Base-by-base conservation (phyloP, 2,888 invertebrate species). In the Eupithecia insigniata region DNA sequence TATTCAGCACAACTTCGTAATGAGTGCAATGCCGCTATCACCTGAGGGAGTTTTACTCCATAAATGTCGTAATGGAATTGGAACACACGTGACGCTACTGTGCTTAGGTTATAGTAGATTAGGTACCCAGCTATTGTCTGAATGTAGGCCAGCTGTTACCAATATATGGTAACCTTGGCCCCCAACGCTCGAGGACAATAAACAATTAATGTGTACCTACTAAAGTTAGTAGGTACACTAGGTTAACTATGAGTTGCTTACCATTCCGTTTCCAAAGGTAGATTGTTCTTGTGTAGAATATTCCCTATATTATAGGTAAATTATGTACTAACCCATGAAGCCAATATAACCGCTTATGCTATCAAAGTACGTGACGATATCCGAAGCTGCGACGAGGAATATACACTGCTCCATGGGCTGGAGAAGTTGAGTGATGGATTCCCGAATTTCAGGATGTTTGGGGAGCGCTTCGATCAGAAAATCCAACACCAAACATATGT, bases 391-490 rank as follows among this genome's bases (percentile, higher is more conserved):
- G 1, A 67, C 78, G 46, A 93, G 70, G 1, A 85, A 34, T 18
- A 93, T 84, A 0, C 92, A 91, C 66, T 89, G 87, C 7, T 76
- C 69, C 77, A 87, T 80, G 58, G 86, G 88, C 12, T 79, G 69
- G 18, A 93, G 76, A 18, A 93, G 77, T 3, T 72, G 61, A 0
- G 73, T 64, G 0, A 87, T 75, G 1, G 67, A 67, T 12, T 84
- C 83, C 7, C 74, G 81, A 1, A 88, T 70, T 0, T 36, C 61
- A 0, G 87, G 84, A 26, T 80, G 69, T 28, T 76, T 80, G 0
- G 66, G 34, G 16, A 84, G 51, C 1, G 82, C 78, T 28, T 89
- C 89, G n/a, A 89, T 76, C 32, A 93, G 76, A 74, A 81, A 90
- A 66, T 91, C 86, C 43, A 92, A 16, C 12, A 92, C 73, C 2